Conservation (phyloP, 2,888 invertebrate species). For the Malthinus seriepunctatus region DNA sequence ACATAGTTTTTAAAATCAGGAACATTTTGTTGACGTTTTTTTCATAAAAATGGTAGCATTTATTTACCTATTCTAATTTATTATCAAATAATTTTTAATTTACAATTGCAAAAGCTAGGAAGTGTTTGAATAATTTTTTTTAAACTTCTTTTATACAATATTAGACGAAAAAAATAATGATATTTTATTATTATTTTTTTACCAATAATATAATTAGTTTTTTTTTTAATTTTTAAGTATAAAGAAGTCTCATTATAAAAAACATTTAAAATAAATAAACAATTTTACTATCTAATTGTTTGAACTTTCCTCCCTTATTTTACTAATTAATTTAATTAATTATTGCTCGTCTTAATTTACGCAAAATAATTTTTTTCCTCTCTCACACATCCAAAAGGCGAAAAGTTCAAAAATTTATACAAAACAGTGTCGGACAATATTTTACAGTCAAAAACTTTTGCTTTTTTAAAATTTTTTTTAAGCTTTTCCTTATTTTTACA, state of each 20-base stretch:
- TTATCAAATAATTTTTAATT: constrained; percentile 31
- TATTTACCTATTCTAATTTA: constrained; percentile 28
- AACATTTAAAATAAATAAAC: constrained; percentile 5
- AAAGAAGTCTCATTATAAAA: constrained; percentile 13
- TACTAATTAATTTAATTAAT: constrained; percentile 8
- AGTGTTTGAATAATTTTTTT: constrained; percentile 19
- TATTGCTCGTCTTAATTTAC: constrained; percentile 4
- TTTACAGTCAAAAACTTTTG: constrained; percentile 6
- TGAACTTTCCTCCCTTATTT: constrained; percentile 10
- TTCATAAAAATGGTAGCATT: constrained; percentile 34
- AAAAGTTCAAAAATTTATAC: constrained; percentile 9
- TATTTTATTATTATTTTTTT: constrained; percentile 7
- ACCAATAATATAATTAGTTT: background rate
- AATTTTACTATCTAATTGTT: constrained; percentile 4
- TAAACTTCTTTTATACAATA: constrained; percentile 22
- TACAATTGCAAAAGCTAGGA: constrained; percentile 32
- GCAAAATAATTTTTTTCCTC: constrained; percentile 1
- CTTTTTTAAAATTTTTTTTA: constrained; percentile 9
- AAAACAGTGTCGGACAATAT: constrained; percentile 13
- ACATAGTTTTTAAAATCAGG: constrained; percentile 32
- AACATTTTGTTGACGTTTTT: constrained; percentile 31
- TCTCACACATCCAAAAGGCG: background rate
- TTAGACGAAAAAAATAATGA: constrained; percentile 21
- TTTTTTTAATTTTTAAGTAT: background rate
- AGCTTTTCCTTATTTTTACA: constrained; percentile 8